Conservation (phyloP, 2,888 invertebrate species). For the Agonum fuliginosum region DNA sequence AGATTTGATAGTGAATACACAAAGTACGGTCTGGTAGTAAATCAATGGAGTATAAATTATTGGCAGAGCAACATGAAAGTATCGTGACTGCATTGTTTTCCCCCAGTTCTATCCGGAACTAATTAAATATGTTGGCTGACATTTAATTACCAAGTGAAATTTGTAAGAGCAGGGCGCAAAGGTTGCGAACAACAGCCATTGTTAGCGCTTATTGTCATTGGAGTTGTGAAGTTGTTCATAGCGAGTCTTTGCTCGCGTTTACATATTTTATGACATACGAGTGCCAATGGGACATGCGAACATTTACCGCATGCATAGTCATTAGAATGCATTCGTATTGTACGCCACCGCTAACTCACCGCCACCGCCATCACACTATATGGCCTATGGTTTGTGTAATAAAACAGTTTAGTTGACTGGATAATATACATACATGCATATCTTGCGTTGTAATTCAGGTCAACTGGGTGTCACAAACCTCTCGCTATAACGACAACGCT, state of each 20-base stretch:
- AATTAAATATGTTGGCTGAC: slow-evolving; percentile 54
- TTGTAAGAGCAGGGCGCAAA: slow-evolving; percentile 14
- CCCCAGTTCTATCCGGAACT: too few species aligned
- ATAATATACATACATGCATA: slow-evolving; percentile 43
- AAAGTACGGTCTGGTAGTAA: background rate
- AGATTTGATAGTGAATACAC: too few species aligned
- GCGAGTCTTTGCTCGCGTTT: slow-evolving; percentile 36
- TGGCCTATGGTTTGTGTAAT: slow-evolving; percentile 41
- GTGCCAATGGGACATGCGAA: slow-evolving; percentile 42
- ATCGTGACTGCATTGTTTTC: slow-evolving; percentile 1
- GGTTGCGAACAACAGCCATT: slow-evolving; percentile 29
- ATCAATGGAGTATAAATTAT: slow-evolving; percentile 36
- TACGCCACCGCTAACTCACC: background rate
- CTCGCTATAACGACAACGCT: slow-evolving; percentile 23
- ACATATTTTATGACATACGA: slow-evolving; percentile 50
- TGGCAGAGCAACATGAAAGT: slow-evolving; percentile 1
- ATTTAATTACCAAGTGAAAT: slow-evolving; percentile 52
- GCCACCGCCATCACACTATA: slow-evolving; percentile 16
- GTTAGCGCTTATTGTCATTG: slow-evolving; percentile 43
- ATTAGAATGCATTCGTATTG: slow-evolving; percentile 41
- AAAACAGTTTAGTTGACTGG: slow-evolving; percentile 45
- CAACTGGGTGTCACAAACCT: slow-evolving; percentile 28
- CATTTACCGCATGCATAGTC: slow-evolving; percentile 47
- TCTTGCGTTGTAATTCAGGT: slow-evolving; percentile 31
- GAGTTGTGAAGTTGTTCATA: slow-evolving; percentile 21